Percentiles rank a stretch among this genome's conserved stretches.
Conservation (phyloP, 2,113 vertebrate species). For the Rissa tridactyla region DNA sequence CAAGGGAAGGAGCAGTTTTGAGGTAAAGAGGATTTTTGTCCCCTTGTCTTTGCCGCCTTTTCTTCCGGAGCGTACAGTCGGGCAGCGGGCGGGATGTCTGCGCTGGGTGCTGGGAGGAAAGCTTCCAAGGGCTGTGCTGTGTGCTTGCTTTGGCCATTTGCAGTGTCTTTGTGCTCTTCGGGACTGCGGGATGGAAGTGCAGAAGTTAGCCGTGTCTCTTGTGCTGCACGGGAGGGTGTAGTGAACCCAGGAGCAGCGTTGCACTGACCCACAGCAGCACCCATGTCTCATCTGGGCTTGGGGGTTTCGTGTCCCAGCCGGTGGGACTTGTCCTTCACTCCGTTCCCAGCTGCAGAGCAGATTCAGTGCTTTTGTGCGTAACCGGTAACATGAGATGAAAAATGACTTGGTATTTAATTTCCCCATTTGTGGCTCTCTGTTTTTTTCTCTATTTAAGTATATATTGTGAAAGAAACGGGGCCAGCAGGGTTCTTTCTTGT, state of each 20-base stretch:
- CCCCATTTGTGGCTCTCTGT: background rate
- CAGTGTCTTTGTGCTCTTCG: background rate
- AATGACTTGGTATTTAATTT: background rate
- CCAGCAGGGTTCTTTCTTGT: background rate
- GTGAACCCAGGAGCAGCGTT: background rate
- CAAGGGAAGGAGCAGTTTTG: background rate
- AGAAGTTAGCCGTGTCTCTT: background rate
- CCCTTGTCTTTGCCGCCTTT: background rate
- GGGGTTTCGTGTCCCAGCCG: background rate
- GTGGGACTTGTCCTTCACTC: background rate
- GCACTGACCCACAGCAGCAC: background rate
- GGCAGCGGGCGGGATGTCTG: background rate
- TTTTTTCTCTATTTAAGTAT: background rate
- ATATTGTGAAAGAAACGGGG: background rate
- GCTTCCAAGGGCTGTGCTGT: background rate
- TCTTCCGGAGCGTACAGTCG: background rate
- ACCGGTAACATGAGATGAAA: background rate
- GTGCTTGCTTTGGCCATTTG: background rate
- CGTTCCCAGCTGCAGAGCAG: background rate
- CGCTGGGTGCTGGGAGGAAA: background rate
- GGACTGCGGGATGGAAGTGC: background rate
- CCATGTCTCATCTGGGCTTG: fast-evolving
- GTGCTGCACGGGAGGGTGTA: fast-evolving
- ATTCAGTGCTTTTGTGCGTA: background rate
- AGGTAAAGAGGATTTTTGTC: background rate